Conservation (phyloP, 1,140 invertebrate species). For the Lepidurus arcticus region DNA sequence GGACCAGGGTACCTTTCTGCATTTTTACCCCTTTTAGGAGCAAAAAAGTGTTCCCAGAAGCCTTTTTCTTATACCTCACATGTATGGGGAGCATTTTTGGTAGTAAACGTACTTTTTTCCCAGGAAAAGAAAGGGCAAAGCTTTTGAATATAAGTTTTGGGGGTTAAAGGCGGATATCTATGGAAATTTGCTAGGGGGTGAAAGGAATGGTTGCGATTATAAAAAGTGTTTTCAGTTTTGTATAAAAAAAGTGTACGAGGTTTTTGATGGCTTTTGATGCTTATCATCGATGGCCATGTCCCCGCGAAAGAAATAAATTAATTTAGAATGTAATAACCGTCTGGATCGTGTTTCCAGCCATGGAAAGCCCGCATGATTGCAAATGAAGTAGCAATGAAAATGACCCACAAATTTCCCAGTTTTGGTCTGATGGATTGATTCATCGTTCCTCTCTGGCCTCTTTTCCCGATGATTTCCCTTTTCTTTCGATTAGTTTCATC, state of each 20-base stretch:
- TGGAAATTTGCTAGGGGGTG: neutral
- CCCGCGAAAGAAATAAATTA: neutral
- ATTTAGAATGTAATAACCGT: neutral
- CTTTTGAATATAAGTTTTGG: neutral
- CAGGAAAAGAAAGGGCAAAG: neutral
- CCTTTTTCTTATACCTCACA: neutral
- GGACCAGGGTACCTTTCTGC: neutral
- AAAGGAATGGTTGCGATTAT: neutral
- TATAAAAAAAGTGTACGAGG: neutral
- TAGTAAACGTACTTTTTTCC: neutral
- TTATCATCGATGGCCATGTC: neutral
- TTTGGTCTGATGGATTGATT: neutral
- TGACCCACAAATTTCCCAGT: neutral
- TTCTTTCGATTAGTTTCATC: too few species aligned
- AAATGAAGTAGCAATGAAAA: constrained; percentile 1
- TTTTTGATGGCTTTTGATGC: neutral
- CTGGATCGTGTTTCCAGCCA: neutral
- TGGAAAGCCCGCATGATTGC: neutral
- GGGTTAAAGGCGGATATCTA: neutral
- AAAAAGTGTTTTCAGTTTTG: neutral
- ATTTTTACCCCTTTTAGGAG: constrained; percentile 8
- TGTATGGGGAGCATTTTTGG: neutral
- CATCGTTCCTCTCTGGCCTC: neutral
- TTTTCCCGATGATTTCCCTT: neutral
- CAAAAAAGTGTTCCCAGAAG: neutral